phyloP scores from a whole-genome alignment of 2,113 vertebrate species.

The Pterocles gutturalis region DNA sequence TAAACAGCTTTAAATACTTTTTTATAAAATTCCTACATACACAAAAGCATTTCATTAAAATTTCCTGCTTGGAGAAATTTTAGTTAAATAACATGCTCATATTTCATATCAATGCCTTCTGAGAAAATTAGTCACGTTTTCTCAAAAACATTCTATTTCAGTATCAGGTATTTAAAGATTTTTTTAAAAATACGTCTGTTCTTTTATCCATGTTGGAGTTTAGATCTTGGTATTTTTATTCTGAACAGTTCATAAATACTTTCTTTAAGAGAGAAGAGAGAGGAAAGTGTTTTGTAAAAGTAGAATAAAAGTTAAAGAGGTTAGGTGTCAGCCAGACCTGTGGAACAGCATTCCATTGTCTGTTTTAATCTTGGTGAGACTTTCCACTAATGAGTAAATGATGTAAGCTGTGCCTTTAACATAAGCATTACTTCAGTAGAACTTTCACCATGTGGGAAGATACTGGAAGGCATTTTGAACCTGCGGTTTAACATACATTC shows the following conservation, averaged over 20 bases:
- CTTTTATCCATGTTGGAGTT: not conserved
- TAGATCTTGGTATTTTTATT: not conserved
- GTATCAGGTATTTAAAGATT: not conserved
- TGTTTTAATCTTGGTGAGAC: constrained; percentile 16
- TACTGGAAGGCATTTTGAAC: not conserved
- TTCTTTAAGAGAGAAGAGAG: not conserved
- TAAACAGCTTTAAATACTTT: not conserved
- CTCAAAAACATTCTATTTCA: not conserved
- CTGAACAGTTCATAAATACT: not conserved
- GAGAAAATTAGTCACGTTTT: not conserved
- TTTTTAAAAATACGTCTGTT: not conserved
- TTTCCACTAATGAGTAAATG: not conserved
- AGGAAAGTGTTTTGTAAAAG: not conserved
- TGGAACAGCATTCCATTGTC: not conserved
- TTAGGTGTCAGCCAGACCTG: not conserved
- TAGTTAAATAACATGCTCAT: not conserved
- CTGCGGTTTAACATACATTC: not conserved
- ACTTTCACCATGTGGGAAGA: not conserved
- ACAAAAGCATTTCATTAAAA: not conserved
- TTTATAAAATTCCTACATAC: not conserved
- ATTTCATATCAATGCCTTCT: not conserved
- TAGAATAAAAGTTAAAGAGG: not conserved
- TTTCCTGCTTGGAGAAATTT: not conserved
- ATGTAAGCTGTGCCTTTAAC: not conserved
- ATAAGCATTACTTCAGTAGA: not conserved